These are phyloP conservation scores for Metopolophium dirhodum DNA, from an alignment of 1,140 invertebrate genomes.

Conservation along the genomic window DNA sequence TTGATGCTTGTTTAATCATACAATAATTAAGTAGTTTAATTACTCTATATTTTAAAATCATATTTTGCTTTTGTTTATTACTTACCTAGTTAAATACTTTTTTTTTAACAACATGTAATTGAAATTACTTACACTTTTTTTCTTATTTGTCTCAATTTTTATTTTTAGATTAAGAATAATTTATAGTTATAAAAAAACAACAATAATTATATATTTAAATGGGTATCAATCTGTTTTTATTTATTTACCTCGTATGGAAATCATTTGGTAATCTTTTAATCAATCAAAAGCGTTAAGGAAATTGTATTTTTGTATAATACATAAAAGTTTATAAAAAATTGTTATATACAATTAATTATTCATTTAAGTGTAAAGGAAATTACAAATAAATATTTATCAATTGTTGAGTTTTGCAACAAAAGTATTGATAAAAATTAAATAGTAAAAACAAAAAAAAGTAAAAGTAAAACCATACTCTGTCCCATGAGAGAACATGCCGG, in stretches of 20 bases:
- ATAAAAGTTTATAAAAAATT: neutral
- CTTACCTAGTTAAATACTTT: slow-evolving; percentile 29
- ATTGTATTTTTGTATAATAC: neutral
- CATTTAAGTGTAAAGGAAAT: neutral
- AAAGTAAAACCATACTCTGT: too few species aligned
- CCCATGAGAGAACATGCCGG: too few species aligned
- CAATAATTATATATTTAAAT: slow-evolving; percentile 54
- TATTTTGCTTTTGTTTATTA: slow-evolving; percentile 46
- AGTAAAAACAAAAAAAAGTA: neutral
- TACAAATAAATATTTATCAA: too few species aligned
- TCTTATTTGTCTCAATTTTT: slow-evolving; percentile 51
- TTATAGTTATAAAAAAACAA: slow-evolving; percentile 35
- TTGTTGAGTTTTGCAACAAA: neutral
- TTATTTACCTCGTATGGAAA: neutral
- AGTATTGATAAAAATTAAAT: neutral
- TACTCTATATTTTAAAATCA: slow-evolving; percentile 27
- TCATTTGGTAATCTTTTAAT: neutral
- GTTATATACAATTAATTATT: neutral
- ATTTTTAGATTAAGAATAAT: slow-evolving; percentile 49
- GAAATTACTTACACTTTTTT: slow-evolving; percentile 9
- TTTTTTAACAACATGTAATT: slow-evolving; percentile 51
- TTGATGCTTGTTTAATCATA: slow-evolving; percentile 51
- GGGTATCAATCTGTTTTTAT: slow-evolving; percentile 40
- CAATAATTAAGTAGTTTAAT: slow-evolving; percentile 32
- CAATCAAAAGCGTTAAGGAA: neutral